Conservation (phyloP, 2,888 invertebrate species). For the Apamea epomidion region DNA sequence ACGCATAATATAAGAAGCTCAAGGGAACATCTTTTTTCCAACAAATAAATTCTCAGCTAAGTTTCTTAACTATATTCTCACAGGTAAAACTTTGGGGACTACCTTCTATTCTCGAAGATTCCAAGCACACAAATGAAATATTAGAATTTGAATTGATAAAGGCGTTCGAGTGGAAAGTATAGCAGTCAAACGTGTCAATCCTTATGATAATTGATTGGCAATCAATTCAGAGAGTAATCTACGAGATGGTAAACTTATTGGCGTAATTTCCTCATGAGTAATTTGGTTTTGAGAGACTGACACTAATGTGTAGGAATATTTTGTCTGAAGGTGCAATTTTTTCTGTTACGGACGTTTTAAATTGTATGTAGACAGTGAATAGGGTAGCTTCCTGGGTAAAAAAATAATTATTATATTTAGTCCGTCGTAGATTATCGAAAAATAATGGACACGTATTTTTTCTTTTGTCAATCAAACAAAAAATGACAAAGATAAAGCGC, state of each 20-base stretch:
- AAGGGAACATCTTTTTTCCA: slow-evolving; percentile 33
- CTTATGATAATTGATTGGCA: slow-evolving; percentile 27
- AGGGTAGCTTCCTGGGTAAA: too few species aligned
- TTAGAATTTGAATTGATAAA: slow-evolving; percentile 11
- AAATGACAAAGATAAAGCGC: too few species aligned
- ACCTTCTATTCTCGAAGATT: slow-evolving; percentile 20
- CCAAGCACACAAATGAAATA: slow-evolving; percentile 11
- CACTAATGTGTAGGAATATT: background rate
- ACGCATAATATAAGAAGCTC: slow-evolving; percentile 21
- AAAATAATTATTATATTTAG: too few species aligned
- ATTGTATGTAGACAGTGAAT: too few species aligned
- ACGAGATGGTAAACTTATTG: background rate
- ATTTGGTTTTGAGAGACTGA: background rate
- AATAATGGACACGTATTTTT: too few species aligned
- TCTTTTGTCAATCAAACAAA: too few species aligned
- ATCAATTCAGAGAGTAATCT: background rate
- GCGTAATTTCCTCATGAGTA: background rate
- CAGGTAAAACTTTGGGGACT: slow-evolving; percentile 36
- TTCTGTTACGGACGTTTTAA: background rate
- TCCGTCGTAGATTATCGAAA: too few species aligned
- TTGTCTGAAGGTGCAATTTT: background rate
- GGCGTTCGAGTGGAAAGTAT: background rate
- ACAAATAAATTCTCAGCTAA: slow-evolving; percentile 30
- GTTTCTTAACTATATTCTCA: slow-evolving; percentile 33
- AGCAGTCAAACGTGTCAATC: slow-evolving; percentile 7